These are phyloP conservation scores for Crocidura indochinensis DNA, from an alignment of 2,797 vertebrate species.

Conservation along the genomic window DNA sequence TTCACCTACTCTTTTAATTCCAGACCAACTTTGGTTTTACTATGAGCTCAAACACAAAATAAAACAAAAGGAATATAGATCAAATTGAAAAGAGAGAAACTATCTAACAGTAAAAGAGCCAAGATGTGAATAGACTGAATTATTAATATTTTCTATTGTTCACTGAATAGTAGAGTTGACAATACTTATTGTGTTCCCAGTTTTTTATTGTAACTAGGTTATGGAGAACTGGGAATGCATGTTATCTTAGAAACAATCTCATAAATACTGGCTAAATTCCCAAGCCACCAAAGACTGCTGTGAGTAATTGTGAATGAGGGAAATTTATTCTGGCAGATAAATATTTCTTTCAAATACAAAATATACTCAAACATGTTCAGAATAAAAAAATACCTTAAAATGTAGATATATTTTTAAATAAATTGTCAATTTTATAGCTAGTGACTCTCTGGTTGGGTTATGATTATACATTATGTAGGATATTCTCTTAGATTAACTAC, in stretches of 20 bases:
- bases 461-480: too few relatives aligned
- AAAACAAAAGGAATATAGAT: background rate
- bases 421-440: background rate
- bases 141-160: slow-evolving; percentile 72
- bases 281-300: slow-evolving; percentile 33
- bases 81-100: background rate
- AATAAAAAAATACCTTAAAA: slow-evolving; percentile 56
- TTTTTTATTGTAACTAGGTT: slow-evolving; percentile 58
- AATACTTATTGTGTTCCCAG: slow-evolving; percentile 75
- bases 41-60: background rate
- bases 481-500: background rate
- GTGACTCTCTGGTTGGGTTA: background rate
- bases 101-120: slow-evolving; percentile 27
- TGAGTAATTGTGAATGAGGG: slow-evolving; percentile 37
- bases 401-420: background rate
- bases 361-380: slow-evolving; percentile 38
- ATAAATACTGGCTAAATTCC: slow-evolving; percentile 66
- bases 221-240: slow-evolving; percentile 55
- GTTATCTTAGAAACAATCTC: slow-evolving; percentile 71
- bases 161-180: slow-evolving; percentile 62
- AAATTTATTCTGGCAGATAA: slow-evolving; percentile 12
- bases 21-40: background rate
- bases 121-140: slow-evolving; percentile 43
- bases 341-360: slow-evolving; percentile 46
- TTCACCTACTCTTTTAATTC: background rate